phyloP scores from a whole-genome alignment of 2,888 invertebrate genomes.

The Eueremaeus valkanovi region DNA sequence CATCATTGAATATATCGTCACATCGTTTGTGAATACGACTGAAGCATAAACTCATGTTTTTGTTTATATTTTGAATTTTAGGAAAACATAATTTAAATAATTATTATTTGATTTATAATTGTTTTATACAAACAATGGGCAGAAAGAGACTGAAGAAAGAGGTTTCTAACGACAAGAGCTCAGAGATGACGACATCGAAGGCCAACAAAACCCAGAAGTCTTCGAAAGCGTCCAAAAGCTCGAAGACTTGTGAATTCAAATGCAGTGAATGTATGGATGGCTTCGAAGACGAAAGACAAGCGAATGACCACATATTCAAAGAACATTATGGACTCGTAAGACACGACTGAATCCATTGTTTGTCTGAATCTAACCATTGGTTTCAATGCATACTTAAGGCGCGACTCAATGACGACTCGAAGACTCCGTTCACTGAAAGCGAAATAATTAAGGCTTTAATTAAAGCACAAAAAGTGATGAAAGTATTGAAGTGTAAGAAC shows the following conservation, averaged over 20 bases:
- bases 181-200: neutral
- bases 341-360: neutral
- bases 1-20: neutral
- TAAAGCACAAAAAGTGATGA: slow-evolving; percentile 32
- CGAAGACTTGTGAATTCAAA: neutral
- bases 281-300: neutral
- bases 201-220: neutral
- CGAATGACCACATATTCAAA: slow-evolving; percentile 4
- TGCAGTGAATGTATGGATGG: slow-evolving; percentile 1
- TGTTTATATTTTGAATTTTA: neutral
- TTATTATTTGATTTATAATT: neutral
- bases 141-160: neutral
- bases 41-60: neutral
- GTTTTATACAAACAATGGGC: neutral
- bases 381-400: slow-evolving; percentile 13
- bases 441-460: slow-evolving; percentile 34
- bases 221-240: neutral
- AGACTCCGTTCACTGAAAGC: slow-evolving; percentile 27
- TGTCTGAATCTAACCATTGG: neutral
- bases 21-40: neutral
- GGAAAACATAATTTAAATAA: neutral
- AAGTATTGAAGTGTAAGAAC: slow-evolving; percentile 34
- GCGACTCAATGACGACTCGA: slow-evolving; percentile 35
- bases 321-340: slow-evolving; percentile 23
- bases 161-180: neutral